These are phyloP conservation scores for Typhlichthys subterraneus DNA, from an alignment of 2,797 vertebrate genomes.

Conservation along the genomic window DNA sequence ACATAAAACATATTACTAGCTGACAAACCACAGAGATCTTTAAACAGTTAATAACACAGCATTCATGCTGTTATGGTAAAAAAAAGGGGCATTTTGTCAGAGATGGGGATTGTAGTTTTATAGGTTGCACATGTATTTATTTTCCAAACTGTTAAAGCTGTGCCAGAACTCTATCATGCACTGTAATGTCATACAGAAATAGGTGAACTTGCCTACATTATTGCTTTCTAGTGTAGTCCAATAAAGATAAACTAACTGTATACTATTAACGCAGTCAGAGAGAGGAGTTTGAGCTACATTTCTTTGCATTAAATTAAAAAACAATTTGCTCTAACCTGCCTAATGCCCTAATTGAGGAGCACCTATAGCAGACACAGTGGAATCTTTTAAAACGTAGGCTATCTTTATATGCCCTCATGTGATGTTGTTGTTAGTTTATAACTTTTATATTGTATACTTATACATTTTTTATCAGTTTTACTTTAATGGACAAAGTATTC, in stretches of 20 bases:
- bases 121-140: conserved; percentile 66
- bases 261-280: background rate
- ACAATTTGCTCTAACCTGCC: no score
- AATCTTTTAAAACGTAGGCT: no score
- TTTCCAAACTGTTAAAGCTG: conserved; percentile 47
- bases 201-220: conserved; percentile 1
- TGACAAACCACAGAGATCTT: conserved; percentile 23
- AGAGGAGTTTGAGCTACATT: background rate
- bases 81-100: conserved; percentile 16
- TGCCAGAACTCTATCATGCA: conserved; percentile 49
- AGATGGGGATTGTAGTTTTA: conserved; percentile 27
- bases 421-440: no score
- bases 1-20: conserved; percentile 13
- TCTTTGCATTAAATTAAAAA: no score
- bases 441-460: no score
- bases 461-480: no score
- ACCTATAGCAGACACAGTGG: no score
- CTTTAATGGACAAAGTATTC: no score
- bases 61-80: conserved; percentile 40
- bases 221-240: background rate
- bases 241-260: conserved; percentile 1
- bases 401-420: no score
- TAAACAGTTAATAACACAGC: conserved; percentile 24
- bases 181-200: conserved; percentile 33
- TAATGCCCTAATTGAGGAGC: no score